These are phyloP conservation scores for Camponotus floridanus DNA, from an alignment of 1,140 invertebrate species.

Conservation along the genomic window DNA sequence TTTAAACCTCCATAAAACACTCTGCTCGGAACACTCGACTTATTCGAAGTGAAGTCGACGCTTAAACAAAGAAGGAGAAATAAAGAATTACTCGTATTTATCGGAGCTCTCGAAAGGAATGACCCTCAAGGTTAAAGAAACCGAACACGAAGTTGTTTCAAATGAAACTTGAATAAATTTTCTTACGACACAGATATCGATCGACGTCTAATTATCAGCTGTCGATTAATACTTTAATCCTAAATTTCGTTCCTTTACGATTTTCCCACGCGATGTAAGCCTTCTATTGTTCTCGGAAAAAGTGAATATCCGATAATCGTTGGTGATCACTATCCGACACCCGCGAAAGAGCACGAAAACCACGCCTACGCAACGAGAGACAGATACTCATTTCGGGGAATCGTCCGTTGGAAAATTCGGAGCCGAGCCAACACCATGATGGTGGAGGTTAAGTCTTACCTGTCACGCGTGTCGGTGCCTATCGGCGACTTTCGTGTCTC, in stretches of 20 bases:
- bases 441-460: slow-evolving; percentile 71
- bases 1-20: slow-evolving; percentile 11
- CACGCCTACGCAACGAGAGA: slow-evolving; percentile 30
- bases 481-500: slow-evolving; percentile 66
- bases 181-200: background rate
- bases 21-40: background rate
- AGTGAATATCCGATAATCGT: background rate
- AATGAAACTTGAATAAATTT: background rate
- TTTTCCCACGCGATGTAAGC: background rate
- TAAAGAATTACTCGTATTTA: background rate
- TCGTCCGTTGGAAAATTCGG: slow-evolving; percentile 24
- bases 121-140: background rate
- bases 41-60: background rate
- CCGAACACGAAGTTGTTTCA: background rate
- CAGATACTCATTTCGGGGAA: background rate
- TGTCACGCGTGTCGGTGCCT: slow-evolving; percentile 72
- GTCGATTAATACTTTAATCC: background rate
- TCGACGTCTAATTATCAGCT: background rate
- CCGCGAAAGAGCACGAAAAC: background rate
- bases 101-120: background rate
- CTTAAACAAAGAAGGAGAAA: background rate
- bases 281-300: background rate
- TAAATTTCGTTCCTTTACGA: background rate
- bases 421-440: slow-evolving; percentile 1
- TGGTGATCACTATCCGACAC: background rate